Evolutionary conservation across 2,797 vertebrate genomes (phyloP).

Genomic region (Neosilurus hyrtlii): DNA sequence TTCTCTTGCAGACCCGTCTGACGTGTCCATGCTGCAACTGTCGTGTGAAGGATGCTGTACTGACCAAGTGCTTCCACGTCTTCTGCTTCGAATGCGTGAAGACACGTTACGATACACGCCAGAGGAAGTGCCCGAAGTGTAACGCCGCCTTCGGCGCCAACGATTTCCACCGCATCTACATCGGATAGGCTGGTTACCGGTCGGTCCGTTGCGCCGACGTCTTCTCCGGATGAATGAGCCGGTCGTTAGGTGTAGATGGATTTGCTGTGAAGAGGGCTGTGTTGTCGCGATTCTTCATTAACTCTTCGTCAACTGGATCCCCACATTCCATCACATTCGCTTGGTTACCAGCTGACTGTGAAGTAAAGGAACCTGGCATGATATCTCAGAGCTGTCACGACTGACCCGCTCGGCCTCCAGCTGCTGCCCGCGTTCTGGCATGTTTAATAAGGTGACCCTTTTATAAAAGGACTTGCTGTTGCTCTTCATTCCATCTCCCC

Average conservation of each 20-base stretch:
- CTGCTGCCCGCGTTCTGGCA: slow-evolving; percentile 30
- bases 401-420: background rate
- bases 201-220: background rate
- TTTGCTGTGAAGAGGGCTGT: slow-evolving; percentile 23
- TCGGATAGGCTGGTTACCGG: slow-evolving; percentile 71
- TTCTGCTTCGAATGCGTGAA: slow-evolving; percentile 99
- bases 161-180: slow-evolving; percentile 97
- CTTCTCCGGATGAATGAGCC: background rate
- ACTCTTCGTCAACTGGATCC: slow-evolving; percentile 9
- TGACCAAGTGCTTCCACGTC: slow-evolving; percentile 98
- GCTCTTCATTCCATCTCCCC: slow-evolving; percentile 42
- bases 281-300: slow-evolving; percentile 4
- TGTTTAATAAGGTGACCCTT: background rate
- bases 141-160: slow-evolving; percentile 96
- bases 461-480: slow-evolving; percentile 5
- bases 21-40: slow-evolving; percentile 98
- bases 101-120: slow-evolving; percentile 92
- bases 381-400: background rate
- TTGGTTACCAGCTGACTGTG: background rate
- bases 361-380: slow-evolving; percentile 17
- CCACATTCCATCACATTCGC: slow-evolving; percentile 44
- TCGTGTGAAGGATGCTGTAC: slow-evolving; percentile 92
- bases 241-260: slow-evolving; percentile 10
- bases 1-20: slow-evolving; percentile 79
- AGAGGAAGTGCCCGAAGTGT: slow-evolving; percentile 97